Conservation (phyloP, 2,888 invertebrate genomes). For the Drosophila kanekoi region DNA sequence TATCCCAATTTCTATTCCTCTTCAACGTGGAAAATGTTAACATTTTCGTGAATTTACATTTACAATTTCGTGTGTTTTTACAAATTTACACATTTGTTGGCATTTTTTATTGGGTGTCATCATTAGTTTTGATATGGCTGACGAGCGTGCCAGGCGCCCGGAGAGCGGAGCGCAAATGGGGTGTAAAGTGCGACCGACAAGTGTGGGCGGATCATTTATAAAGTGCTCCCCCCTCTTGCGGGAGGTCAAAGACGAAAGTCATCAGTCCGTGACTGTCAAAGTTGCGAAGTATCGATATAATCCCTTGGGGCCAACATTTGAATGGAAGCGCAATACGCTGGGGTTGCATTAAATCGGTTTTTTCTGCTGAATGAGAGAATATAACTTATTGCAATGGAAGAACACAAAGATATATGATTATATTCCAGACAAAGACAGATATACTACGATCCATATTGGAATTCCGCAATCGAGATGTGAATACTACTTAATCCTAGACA, state of each 20-base stretch:
- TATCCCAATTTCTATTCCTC: conserved; percentile 31
- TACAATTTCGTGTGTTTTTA: conserved; percentile 66
- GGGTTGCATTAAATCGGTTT: neutral
- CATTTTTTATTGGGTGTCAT: conserved; percentile 78
- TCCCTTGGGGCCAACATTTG: conserved; percentile 25
- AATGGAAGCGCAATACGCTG: neutral
- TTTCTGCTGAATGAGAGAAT: too few species aligned
- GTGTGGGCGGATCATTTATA: conserved; percentile 70
- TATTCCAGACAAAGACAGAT: too few species aligned
- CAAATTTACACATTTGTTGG: conserved; percentile 79
- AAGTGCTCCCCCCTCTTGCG: conserved; percentile 28
- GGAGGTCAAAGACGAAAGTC: conserved; percentile 3
- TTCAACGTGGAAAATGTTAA: conserved; percentile 21
- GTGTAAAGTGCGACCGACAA: conserved; percentile 55
- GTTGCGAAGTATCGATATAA: neutral
- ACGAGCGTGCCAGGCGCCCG: conserved; percentile 14
- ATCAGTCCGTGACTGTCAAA: conserved; percentile 13
- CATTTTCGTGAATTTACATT: conserved; percentile 60
- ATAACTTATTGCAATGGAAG: too few species aligned
- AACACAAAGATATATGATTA: too few species aligned
- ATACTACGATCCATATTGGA: too few species aligned
- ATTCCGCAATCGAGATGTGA: too few species aligned
- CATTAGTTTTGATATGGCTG: conserved; percentile 72
- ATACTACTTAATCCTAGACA: too few species aligned
- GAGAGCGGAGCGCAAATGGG: conserved; percentile 25